Evolutionary conservation across 2,797 vertebrate genomes (phyloP).

Genomic region (Enteromius argenteus): DNA sequence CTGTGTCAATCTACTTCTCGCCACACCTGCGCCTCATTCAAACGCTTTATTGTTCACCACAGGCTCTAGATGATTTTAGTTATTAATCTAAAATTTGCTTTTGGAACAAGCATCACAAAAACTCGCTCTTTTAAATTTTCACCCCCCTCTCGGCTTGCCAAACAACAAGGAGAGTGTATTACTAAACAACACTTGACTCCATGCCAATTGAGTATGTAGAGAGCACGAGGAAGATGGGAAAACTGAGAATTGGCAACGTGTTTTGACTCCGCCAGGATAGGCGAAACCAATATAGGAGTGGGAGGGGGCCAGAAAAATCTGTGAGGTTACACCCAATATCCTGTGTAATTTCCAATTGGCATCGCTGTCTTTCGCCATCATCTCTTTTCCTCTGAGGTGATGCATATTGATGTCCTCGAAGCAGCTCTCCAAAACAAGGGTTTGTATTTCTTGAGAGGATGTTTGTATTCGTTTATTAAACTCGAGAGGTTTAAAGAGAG

Average conservation of each 20-base stretch:
- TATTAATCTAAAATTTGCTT: slow-evolving; percentile 38
- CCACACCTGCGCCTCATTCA: slow-evolving; percentile 40
- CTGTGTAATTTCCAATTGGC: slow-evolving; percentile 45
- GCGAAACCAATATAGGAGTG: slow-evolving; percentile 15
- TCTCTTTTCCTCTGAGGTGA: slow-evolving; percentile 27
- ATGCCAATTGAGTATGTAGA: slow-evolving; percentile 28
- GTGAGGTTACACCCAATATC: slow-evolving; percentile 49
- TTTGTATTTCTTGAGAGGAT: slow-evolving; percentile 16
- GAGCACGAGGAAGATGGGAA: neutral
- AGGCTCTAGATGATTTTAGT: slow-evolving; percentile 28
- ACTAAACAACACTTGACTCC: slow-evolving; percentile 40
- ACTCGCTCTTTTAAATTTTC: slow-evolving; percentile 30
- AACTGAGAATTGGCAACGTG: slow-evolving; percentile 2
- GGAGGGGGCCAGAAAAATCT: slow-evolving; percentile 39
- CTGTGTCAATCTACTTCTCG: slow-evolving; percentile 43
- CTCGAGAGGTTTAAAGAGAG: slow-evolving; percentile 34
- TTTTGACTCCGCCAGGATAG: slow-evolving; percentile 38
- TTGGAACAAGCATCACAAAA: slow-evolving; percentile 30
- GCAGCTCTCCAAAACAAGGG: slow-evolving; percentile 37
- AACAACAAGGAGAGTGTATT: slow-evolving; percentile 23
- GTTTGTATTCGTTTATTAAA: slow-evolving; percentile 31
- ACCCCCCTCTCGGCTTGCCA: slow-evolving; percentile 10
- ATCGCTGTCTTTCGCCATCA: slow-evolving; percentile 18
- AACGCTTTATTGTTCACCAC: slow-evolving; percentile 34
- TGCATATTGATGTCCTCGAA: neutral